Conservation (phyloP, 2,888 invertebrate genomes). For the Scelioninae gen. 2 region DNA sequence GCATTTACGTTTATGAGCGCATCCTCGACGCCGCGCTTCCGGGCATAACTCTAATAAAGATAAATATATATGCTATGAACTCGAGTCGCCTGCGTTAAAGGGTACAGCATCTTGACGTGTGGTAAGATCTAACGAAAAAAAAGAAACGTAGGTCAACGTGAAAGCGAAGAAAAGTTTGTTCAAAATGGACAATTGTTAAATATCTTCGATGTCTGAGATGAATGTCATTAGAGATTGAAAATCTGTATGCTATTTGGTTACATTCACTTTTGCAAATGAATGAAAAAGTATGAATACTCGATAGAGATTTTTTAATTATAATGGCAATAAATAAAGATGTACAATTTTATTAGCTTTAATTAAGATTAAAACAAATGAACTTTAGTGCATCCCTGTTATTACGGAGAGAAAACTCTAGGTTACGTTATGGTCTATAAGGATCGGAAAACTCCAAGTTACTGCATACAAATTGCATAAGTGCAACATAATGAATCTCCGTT, state of each 20-base stretch:
- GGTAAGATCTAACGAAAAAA: background rate
- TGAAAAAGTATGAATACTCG: too few species aligned
- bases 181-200: constrained; percentile 21
- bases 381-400: too few species aligned
- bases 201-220: constrained; percentile 16
- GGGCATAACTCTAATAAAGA: constrained; percentile 65
- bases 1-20: constrained; percentile 50
- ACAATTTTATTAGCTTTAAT: too few species aligned
- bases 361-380: too few species aligned
- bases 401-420: too few species aligned
- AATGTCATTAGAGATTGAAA: constrained; percentile 38
- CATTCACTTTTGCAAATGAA: constrained; percentile 30
- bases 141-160: background rate
- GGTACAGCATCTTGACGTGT: constrained; percentile 7
- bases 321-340: too few species aligned
- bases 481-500: too few species aligned
- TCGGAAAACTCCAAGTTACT: too few species aligned
- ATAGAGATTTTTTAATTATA: too few species aligned
- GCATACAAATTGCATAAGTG: too few species aligned
- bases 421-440: too few species aligned
- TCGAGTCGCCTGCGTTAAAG: constrained; percentile 58
- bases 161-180: background rate
- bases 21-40: constrained; percentile 59
- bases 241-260: constrained; percentile 19
- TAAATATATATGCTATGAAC: constrained; percentile 62